Conservation (phyloP, 2,797 vertebrate genomes). For the Hyperoplus lanceolatus region DNA sequence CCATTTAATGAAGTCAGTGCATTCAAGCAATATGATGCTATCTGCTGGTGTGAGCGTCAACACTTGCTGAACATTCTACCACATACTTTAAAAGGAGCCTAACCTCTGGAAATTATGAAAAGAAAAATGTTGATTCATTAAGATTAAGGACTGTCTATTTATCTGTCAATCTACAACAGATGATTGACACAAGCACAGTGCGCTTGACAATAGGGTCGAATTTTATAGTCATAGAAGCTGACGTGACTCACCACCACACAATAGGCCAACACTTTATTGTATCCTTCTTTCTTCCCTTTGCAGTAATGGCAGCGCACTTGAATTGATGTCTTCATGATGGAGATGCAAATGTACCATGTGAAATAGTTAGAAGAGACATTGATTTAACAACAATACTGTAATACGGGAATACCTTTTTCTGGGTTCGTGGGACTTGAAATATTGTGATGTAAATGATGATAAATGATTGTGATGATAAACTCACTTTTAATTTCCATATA, state of each 20-base stretch:
- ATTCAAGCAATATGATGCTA: slow-evolving; percentile 6
- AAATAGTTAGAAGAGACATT: slow-evolving; percentile 14
- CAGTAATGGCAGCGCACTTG: background rate
- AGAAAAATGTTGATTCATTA: slow-evolving; percentile 15
- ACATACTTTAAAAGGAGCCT: slow-evolving; percentile 6
- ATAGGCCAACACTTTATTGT: background rate
- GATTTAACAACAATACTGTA: slow-evolving; percentile 10
- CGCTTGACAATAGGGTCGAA: background rate
- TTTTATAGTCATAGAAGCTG: background rate
- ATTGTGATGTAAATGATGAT: background rate
- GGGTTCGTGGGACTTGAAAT: slow-evolving; percentile 1
- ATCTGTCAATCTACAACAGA: slow-evolving; percentile 1
- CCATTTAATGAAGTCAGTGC: slow-evolving; percentile 31
- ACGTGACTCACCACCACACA: slow-evolving; percentile 5
- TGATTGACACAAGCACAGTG: slow-evolving; percentile 18
- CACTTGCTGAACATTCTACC: slow-evolving; percentile 10
- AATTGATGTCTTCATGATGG: slow-evolving; percentile 4
- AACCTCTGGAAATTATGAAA: slow-evolving; percentile 13
- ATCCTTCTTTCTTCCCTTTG: background rate
- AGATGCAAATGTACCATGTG: background rate
- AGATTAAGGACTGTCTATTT: slow-evolving; percentile 5
- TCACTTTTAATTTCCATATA: no score
- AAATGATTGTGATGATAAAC: no score
- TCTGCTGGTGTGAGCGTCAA: slow-evolving; percentile 32
- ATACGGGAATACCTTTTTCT: background rate